Evolutionary conservation across 64 coral and sea anemone genomes (phyloP).

Genomic region (Pocillopora verrucosa): DNA sequence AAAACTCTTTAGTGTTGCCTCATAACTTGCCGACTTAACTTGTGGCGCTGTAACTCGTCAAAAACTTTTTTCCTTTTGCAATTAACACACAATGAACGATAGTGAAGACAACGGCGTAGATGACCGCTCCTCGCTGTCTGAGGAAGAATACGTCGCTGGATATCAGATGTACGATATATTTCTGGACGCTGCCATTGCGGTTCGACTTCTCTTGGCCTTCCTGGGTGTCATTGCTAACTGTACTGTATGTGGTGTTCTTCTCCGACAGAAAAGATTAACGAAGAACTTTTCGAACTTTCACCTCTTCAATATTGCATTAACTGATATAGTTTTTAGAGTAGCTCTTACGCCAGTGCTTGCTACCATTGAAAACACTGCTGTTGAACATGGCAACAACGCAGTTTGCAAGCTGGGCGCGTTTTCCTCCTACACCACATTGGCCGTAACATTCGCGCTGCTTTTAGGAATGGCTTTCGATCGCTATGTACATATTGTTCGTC

Average conservation of each 20-base stretch:
- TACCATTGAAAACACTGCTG: neutral
- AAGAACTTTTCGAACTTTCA: conserved; percentile 34
- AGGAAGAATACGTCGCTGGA: neutral
- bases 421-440: neutral
- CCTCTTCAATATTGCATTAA: neutral
- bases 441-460: conserved; percentile 1
- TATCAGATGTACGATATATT: neutral
- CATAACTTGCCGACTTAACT: neutral
- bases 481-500: conserved; percentile 14
- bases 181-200: neutral
- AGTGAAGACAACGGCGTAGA: neutral
- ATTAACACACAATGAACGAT: neutral
- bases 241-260: conserved; percentile 5
- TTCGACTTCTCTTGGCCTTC: neutral
- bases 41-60: neutral
- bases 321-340: conserved; percentile 1
- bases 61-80: neutral
- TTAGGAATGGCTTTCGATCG: conserved; percentile 21
- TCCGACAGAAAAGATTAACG: neutral
- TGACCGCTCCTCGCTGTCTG: neutral
- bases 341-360: neutral
- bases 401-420: conserved; percentile 4
- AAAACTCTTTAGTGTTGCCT: too few species aligned
- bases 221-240: neutral
- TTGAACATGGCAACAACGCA: neutral